A percentile compares a stretch with the other conserved stretches of the same genome.
These are phyloP conservation scores for Hippopotamus amphibius DNA, from an alignment of 2,113 vertebrate genomes.

Conservation along the genomic window DNA sequence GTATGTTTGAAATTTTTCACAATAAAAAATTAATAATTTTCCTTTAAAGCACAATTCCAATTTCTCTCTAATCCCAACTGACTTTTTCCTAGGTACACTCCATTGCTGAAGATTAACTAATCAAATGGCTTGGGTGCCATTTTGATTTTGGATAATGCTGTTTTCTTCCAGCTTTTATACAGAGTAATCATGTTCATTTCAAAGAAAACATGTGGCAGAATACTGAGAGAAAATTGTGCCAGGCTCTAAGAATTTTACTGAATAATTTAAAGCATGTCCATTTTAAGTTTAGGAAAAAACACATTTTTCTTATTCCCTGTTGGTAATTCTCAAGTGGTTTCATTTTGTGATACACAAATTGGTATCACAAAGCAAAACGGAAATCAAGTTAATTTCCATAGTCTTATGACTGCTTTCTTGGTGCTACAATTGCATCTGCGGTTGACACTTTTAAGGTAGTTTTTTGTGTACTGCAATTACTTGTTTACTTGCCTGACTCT, in stretches of 20 bases:
- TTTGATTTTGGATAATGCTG: not conserved
- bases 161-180: not conserved
- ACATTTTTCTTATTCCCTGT: not conserved
- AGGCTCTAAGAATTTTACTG: not conserved
- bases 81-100: not conserved
- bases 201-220: not conserved
- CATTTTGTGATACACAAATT: not conserved
- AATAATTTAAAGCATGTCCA: not conserved
- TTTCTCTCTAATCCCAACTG: not conserved
- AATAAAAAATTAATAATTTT: not conserved
- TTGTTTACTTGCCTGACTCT: not conserved
- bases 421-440: not conserved
- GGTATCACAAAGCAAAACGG: not conserved
- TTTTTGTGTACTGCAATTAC: not conserved
- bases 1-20: not conserved
- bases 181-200: not conserved
- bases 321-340: not conserved
- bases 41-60: constrained; percentile 16
- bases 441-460: not conserved
- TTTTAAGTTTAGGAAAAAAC: constrained; percentile 12
- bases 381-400: not conserved
- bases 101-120: not conserved
- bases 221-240: not conserved
- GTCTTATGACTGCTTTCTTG: not conserved
- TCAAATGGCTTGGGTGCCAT: not conserved